Evolutionary conservation across 2,888 invertebrate genomes (phyloP).

Genomic region (Stramonita haemastoma): DNA sequence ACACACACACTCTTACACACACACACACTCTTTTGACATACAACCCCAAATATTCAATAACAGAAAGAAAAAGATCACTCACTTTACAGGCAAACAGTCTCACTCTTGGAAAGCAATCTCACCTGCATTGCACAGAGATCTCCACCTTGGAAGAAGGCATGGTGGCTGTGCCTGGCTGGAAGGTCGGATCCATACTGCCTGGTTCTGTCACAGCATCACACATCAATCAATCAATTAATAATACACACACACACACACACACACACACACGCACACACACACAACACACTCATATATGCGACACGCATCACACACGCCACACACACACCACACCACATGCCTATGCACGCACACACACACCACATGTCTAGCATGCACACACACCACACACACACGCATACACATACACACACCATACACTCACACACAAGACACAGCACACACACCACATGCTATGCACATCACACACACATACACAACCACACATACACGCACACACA

Average conservation of each 20-base stretch:
- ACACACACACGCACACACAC: neutral
- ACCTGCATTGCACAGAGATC: constrained; percentile 72
- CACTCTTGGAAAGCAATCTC: constrained; percentile 8
- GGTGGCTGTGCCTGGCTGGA: constrained; percentile 68
- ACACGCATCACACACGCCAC: too few relatives aligned
- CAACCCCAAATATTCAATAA: neutral
- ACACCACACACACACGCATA: neutral
- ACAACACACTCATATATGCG: neutral
- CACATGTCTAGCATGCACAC: too few relatives aligned
- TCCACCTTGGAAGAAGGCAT: constrained; percentile 72
- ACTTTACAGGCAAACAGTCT: neutral
- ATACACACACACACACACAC: neutral
- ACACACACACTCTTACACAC: neutral
- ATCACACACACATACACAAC: neutral
- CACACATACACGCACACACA: neutral
- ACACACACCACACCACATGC: too few relatives aligned
- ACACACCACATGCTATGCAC: too few relatives aligned
- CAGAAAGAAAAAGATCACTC: neutral
- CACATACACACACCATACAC: neutral
- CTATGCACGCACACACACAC: too few relatives aligned
- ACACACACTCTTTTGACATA: neutral
- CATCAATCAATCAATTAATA: neutral
- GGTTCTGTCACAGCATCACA: neutral
- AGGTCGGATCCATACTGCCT: constrained; percentile 48
- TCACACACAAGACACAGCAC: neutral